phyloP scores from a whole-genome alignment of 1,140 invertebrate species.

The Formica selysi region DNA sequence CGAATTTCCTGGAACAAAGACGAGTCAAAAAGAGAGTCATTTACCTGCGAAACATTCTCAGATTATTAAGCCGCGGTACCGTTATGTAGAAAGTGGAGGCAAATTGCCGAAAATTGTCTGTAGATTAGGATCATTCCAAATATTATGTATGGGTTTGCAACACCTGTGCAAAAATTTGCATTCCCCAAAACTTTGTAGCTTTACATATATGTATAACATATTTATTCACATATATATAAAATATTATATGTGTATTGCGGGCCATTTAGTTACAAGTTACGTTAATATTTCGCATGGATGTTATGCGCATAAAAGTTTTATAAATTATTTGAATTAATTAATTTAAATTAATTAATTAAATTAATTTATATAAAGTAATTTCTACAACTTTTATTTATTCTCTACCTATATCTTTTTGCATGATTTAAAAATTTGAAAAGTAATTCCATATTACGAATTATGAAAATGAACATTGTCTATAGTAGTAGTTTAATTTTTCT shows the following conservation, averaged over 20 bases:
- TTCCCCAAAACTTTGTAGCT: background rate
- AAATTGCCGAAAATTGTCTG: constrained; percentile 34
- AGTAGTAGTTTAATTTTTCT: background rate
- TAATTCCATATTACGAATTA: too few relatives aligned
- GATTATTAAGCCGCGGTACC: constrained; percentile 12
- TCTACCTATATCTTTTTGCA: background rate
- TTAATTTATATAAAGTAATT: background rate
- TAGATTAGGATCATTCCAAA: constrained; percentile 15
- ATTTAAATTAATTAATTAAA: too few relatives aligned
- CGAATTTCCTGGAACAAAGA: constrained; percentile 28
- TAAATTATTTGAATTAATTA: too few relatives aligned
- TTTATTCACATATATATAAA: background rate
- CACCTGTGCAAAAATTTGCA: constrained; percentile 27
- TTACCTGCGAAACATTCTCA: background rate
- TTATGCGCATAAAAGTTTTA: too few relatives aligned
- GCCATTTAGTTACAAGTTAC: too few relatives aligned
- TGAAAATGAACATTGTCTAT: background rate
- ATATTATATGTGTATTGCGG: too few relatives aligned
- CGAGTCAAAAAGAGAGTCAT: constrained; percentile 3
- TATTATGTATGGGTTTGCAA: background rate
- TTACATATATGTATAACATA: background rate
- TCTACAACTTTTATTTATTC: background rate
- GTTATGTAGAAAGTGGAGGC: constrained; percentile 23
- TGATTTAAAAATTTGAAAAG: background rate
- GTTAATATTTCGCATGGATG: too few relatives aligned